A percentile compares a stretch with the other conserved stretches of the same genome.
These are phyloP conservation scores for Oceanodroma tethys DNA, from an alignment of 2,113 vertebrate genomes.

Conservation along the genomic window DNA sequence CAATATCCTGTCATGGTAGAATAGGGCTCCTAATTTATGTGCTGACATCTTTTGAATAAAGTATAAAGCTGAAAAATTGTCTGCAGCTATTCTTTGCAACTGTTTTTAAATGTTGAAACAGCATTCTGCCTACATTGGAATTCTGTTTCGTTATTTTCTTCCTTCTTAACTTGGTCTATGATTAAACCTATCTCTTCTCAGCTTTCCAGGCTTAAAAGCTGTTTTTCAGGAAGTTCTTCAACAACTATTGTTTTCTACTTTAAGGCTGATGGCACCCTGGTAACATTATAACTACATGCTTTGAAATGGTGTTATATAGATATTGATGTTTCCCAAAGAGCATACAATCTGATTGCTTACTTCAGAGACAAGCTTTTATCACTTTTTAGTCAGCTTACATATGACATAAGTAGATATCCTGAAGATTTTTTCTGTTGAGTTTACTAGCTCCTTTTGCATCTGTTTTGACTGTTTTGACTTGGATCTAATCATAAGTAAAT, in stretches of 20 bases:
- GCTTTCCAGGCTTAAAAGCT: not conserved
- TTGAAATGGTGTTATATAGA: not conserved
- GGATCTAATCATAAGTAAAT: slow-evolving; percentile 15
- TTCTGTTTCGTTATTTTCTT: not conserved
- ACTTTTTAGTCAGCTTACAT: not conserved
- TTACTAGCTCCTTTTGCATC: not conserved
- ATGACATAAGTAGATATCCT: not conserved
- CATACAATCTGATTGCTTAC: not conserved
- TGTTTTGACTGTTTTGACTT: slow-evolving; percentile 18
- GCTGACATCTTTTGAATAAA: not conserved
- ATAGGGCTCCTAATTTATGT: not conserved
- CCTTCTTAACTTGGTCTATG: not conserved
- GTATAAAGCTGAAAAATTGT: not conserved
- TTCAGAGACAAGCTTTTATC: slow-evolving; percentile 3
- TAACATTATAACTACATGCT: not conserved
- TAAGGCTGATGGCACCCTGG: not conserved
- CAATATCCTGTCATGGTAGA: not conserved
- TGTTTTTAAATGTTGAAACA: not conserved
- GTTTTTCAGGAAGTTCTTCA: not conserved
- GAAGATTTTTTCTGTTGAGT: not conserved
- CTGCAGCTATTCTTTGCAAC: not conserved
- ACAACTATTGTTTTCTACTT: not conserved
- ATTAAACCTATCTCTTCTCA: not conserved
- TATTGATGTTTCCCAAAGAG: not conserved
- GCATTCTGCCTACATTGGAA: not conserved